These are phyloP conservation scores for Epinotia brunnichana DNA, from an alignment of 2,888 invertebrate species.

Conservation along the genomic window DNA sequence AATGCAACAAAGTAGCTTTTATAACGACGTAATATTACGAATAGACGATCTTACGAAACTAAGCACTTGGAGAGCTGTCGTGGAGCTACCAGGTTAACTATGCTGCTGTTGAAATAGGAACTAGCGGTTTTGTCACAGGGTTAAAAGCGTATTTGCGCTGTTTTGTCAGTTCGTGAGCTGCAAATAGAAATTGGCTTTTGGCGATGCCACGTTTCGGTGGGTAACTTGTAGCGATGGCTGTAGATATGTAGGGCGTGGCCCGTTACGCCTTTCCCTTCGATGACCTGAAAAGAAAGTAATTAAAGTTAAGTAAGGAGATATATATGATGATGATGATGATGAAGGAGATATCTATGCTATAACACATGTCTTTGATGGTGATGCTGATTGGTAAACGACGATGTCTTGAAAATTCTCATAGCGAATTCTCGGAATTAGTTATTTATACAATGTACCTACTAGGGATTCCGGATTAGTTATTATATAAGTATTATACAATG, in stretches of 20 bases:
- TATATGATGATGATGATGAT: no score
- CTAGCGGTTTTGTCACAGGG: slow-evolving; percentile 23
- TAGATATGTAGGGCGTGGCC: not conserved
- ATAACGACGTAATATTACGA: not conserved
- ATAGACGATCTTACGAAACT: not conserved
- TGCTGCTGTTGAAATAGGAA: slow-evolving; percentile 34
- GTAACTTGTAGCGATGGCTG: not conserved
- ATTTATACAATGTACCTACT: no score
- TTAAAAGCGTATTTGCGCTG: not conserved
- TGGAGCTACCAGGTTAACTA: slow-evolving; percentile 9
- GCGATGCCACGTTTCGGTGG: slow-evolving; percentile 9
- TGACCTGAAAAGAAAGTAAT: slow-evolving; percentile 12
- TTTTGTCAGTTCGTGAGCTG: not conserved
- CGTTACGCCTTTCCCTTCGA: slow-evolving; percentile 23
- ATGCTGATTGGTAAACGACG: not conserved
- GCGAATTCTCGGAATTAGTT: no score
- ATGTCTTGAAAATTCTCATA: not conserved
- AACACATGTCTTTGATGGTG: not conserved
- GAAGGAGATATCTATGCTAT: not conserved
- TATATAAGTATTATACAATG: no score
- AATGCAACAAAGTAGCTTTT: slow-evolving; percentile 3
- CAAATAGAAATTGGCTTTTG: slow-evolving; percentile 8
- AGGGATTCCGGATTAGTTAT: no score
- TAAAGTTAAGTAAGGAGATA: not conserved
- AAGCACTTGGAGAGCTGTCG: slow-evolving; percentile 10